Percentiles rank a stretch among this genome's conserved stretches.
Conservation (phyloP, 1,140 invertebrate species). For the Brachionus sp. region DNA sequence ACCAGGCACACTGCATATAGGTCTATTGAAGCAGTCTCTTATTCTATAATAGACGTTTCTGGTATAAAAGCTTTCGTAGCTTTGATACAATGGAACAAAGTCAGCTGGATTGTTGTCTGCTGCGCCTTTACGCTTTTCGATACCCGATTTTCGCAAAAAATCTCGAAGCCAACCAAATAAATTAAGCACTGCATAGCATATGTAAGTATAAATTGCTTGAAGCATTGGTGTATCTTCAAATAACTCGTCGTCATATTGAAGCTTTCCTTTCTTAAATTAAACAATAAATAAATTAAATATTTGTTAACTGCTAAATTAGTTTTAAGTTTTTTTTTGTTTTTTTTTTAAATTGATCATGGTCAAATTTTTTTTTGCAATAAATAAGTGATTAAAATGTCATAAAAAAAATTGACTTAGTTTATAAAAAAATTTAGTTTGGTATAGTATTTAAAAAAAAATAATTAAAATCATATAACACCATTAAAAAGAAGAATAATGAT, state of each 20-base stretch:
- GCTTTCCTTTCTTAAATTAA: constrained; percentile 37
- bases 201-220: constrained; percentile 75
- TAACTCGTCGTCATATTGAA: constrained; percentile 53
- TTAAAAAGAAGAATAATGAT: too few relatives aligned
- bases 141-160: constrained; percentile 57
- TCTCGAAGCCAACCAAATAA: constrained; percentile 61
- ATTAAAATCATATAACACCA: too few relatives aligned
- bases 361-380: too few relatives aligned
- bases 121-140: constrained; percentile 57
- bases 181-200: constrained; percentile 76
- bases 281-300: background rate
- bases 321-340: background rate
- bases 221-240: constrained; percentile 77
- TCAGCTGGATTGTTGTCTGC: constrained; percentile 62
- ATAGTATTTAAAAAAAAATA: too few relatives aligned
- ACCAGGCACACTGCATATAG: constrained; percentile 86
- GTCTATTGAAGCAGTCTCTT: constrained; percentile 86
- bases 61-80: constrained; percentile 89
- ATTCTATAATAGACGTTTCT: constrained; percentile 86
- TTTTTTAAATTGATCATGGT: background rate
- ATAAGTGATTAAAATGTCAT: too few relatives aligned
- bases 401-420: too few relatives aligned
- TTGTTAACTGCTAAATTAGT: too few relatives aligned
- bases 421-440: too few relatives aligned
- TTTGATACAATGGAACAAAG: constrained; percentile 85